phyloP scores from a whole-genome alignment of 2,113 vertebrate genomes.

The Ahaetulla prasina region DNA sequence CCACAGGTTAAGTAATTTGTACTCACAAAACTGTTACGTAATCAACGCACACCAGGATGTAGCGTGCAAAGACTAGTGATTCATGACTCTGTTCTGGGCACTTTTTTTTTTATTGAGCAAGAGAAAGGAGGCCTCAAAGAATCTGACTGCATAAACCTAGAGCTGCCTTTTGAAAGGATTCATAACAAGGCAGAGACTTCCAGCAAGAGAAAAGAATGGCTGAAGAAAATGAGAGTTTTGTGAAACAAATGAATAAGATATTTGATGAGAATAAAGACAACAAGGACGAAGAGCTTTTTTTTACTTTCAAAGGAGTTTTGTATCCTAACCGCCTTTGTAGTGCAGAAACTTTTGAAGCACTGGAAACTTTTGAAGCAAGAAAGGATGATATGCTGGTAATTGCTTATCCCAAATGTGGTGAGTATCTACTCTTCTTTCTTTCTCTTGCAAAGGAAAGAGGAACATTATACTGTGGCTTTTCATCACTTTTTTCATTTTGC shows the following conservation, averaged over 20 bases:
- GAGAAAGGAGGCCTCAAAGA: not conserved
- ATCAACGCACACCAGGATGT: not conserved
- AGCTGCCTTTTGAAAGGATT: not conserved
- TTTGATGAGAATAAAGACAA: slow-evolving; percentile 14
- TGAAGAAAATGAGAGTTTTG: not conserved
- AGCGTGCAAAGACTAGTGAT: not conserved
- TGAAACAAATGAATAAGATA: not conserved
- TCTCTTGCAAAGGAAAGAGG: not conserved
- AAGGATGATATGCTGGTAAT: slow-evolving; percentile 72
- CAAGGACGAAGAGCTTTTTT: slow-evolving; percentile 60
- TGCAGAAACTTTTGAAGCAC: slow-evolving; percentile 58
- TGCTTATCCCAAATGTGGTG: slow-evolving; percentile 80
- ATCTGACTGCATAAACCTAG: not conserved
- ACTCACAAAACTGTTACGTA: not conserved
- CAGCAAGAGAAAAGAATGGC: not conserved
- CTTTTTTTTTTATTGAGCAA: not conserved
- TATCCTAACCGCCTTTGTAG: slow-evolving; percentile 67
- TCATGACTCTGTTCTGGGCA: not conserved
- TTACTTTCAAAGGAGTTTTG: slow-evolving; percentile 65
- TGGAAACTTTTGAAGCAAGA: slow-evolving; percentile 64
- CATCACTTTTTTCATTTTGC: not conserved
- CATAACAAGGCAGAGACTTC: not conserved
- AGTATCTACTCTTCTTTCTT: slow-evolving; percentile 27
- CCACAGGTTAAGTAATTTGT: not conserved
- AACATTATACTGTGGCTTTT: not conserved